A percentile compares a stretch with the other conserved stretches of the same genome.
Evolutionary conservation across 2,113 vertebrate genomes (phyloP).

Genomic region (Clarias batrachus): DNA sequence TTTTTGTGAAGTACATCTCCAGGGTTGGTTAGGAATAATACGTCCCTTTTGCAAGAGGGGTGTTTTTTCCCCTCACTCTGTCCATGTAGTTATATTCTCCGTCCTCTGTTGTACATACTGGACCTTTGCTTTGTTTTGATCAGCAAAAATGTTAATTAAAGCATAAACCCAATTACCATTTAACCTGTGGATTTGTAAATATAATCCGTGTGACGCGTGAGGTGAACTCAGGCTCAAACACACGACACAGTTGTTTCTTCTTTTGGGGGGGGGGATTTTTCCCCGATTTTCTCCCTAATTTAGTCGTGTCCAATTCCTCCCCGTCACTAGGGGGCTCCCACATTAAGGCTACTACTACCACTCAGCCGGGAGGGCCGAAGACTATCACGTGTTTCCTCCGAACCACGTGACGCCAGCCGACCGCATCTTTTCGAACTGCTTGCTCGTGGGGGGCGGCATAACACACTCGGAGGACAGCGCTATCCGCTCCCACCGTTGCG

Average conservation of each 20-base stretch:
- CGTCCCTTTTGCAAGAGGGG: background rate
- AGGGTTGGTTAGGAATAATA: background rate
- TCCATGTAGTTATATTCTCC: background rate
- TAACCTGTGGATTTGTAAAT: background rate
- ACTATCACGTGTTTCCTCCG: no score
- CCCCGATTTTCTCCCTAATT: no score
- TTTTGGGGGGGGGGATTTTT: no score
- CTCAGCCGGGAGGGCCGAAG: no score
- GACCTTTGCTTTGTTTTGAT: background rate
- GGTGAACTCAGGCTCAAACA: background rate
- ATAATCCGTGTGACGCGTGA: background rate
- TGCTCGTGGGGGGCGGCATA: no score
- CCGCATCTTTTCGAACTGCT: no score
- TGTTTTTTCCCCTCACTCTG: background rate
- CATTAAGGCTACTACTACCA: no score
- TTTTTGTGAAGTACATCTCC: background rate
- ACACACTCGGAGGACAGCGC: no score
- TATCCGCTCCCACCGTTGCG: no score
- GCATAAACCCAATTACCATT: background rate
- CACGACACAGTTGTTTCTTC: background rate
- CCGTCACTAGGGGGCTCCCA: no score
- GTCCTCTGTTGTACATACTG: background rate
- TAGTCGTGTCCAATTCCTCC: no score
- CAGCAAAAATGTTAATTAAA: background rate
- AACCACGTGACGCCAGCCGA: no score